Conservation (phyloP, 2,113 vertebrate species). For the Aspiorhynchus laticeps region DNA sequence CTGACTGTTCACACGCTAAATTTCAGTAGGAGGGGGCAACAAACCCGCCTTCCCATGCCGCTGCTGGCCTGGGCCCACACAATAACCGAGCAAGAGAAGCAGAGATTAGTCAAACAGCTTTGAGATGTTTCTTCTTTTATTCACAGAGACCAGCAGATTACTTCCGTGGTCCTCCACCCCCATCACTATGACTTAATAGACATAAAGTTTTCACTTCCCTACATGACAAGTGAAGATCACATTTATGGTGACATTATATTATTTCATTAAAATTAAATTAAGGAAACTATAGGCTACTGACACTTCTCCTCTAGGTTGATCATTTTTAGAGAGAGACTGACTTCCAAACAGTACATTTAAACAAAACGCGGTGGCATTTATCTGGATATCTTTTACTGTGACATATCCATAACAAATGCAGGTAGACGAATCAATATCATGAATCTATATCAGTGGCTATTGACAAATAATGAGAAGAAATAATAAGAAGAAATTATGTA, state of each 20-base stretch:
- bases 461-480: background rate
- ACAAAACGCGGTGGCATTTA: background rate
- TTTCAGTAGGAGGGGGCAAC: conserved; percentile 53
- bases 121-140: conserved; percentile 38
- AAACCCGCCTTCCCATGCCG: conserved; percentile 40
- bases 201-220: conserved; percentile 5
- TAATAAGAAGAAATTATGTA: background rate
- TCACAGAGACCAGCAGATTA: conserved; percentile 10
- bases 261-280: background rate
- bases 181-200: conserved; percentile 9
- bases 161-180: conserved; percentile 14
- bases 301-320: background rate
- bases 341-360: background rate
- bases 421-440: background rate
- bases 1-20: conserved; percentile 75
- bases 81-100: conserved; percentile 34
- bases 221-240: background rate
- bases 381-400: background rate
- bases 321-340: background rate
- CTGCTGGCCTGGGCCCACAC: conserved; percentile 30
- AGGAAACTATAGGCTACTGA: background rate
- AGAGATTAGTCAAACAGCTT: conserved; percentile 44
- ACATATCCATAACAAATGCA: background rate
- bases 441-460: background rate
- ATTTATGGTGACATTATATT: background rate